Percentiles rank a stretch among this genome's conserved stretches.
phyloP scores from a whole-genome alignment of 2,888 invertebrate species.

The Drosophila pegasa region DNA sequence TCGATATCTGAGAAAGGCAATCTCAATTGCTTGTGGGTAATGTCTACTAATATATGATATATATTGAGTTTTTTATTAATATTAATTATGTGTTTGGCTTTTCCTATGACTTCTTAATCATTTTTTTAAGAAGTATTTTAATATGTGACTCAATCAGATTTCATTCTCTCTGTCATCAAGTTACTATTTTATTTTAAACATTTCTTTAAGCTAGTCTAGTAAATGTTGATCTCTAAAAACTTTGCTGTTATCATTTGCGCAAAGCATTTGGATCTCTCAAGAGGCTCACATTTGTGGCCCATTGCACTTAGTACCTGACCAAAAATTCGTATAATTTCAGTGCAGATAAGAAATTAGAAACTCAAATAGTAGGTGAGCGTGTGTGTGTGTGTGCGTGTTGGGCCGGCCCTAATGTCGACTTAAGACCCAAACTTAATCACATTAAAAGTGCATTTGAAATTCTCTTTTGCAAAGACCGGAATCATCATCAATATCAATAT shows the following conservation, averaged over 20 bases:
- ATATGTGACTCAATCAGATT: too few species aligned
- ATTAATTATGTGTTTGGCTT: too few species aligned
- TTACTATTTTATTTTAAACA: too few species aligned
- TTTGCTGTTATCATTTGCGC: background rate
- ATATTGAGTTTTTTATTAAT: too few species aligned
- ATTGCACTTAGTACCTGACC: slow-evolving; percentile 32
- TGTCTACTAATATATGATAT: too few species aligned
- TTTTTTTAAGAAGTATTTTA: too few species aligned
- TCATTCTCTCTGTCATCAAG: too few species aligned
- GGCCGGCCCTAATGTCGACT: slow-evolving; percentile 20
- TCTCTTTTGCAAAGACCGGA: slow-evolving; percentile 47
- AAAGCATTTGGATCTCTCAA: background rate
- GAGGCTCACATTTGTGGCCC: slow-evolving; percentile 1
- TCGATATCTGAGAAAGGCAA: too few species aligned
- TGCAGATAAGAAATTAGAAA: slow-evolving; percentile 35
- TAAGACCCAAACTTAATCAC: slow-evolving; percentile 65
- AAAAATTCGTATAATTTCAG: slow-evolving; percentile 26
- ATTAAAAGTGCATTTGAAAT: slow-evolving; percentile 71
- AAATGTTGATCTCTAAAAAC: background rate
- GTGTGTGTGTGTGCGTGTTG: slow-evolving; percentile 6
- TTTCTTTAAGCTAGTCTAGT: background rate
- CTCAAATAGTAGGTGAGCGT: slow-evolving; percentile 9
- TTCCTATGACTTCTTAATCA: too few species aligned
- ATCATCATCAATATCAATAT: slow-evolving; percentile 38
- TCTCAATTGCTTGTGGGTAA: too few species aligned